Evolutionary conservation across 2,888 invertebrate species (phyloP), one percentile per base, ranked within the genome.

Genomic region (Candidula unifasciata): DNA sequence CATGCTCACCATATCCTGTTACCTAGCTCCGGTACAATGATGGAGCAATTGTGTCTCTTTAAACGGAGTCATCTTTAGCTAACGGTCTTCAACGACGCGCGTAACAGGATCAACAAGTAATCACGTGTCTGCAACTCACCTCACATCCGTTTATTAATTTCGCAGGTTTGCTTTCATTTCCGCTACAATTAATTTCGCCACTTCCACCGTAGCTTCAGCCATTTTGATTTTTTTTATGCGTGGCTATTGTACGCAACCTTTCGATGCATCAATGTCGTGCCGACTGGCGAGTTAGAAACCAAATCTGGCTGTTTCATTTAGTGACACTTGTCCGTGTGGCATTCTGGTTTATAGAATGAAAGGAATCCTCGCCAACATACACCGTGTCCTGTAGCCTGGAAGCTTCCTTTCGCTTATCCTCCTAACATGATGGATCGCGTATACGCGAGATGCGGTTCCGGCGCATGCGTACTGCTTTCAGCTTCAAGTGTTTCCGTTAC

Each of bases 91-190:
- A 37, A 16, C 77, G n/a, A 64, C 13, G 8, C 60, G 24, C n/a
- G 60, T n/a, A 24, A 60, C 0, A 64, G 60, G 77, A 78, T 80
- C 80, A 80, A 80, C 80, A 68, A 80, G 80, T 80, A 10, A 80
- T 80, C 68, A 64, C 30, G 21, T 27, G 37, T 35, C 68, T 80
- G 27, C 6, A 27, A 18, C 68, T 52, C 66, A 68, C 30, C 68
- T 52, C 66, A 68, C 30, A 69, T 52, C 44, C 80, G 80, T 68
- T 80, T 80, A 80, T 80, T 80, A 80, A 80, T 80, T 80, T 80
- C 80, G 80, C 52, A 80, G 80, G 27, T 80, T 80, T 80, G 80
- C 80, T 52, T 69, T 80, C 80, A 80, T 80, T 80, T 80, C 80
- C 80, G 80, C 37, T 52, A 69, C 52, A 80, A 80, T 80, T 80